Evolutionary conservation across 2,113 vertebrate genomes (phyloP), one percentile per base, ranked within the genome.

Genomic region (Dolichallabes microphthalmus): DNA sequence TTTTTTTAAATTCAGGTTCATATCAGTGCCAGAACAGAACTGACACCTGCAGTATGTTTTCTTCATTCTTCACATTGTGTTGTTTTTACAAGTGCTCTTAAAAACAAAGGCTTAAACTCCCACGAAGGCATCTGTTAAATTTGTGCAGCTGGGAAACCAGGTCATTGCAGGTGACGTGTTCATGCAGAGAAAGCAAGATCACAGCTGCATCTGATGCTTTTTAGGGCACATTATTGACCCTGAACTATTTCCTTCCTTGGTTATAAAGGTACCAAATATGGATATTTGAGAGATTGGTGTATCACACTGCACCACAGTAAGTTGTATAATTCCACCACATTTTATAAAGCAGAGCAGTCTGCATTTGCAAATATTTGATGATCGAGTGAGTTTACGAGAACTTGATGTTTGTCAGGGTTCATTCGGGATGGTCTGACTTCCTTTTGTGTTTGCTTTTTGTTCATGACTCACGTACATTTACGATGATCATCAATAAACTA

Each of bases 151-250:
- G 89, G 35, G 87, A 82, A 82, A 80, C 77, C 66, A 86, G 53
- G 61, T 74, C 61, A 68, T 77, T 39, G 80, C 89, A 87, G 90
- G 87, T 90, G 89, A 85, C 71, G 63, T 27, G 53, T 80, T 84
- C 83, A 86, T 74, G 87, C 85, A 14, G 76, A 78, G 78, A 83
- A 86, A 83, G 88, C 82, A 80, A 78, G 89, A 92, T 91, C 88
- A 91, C 86, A 90, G 87, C 85, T 89, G 87, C 90, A 91, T 90
- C 89, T 92, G 91, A 86, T 19, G 64, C 75, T 87, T 92, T 93
- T 92, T 60, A 8, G 53, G 68, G 88, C 83, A 60, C 86, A 32
- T 83, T 80, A 90, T 76, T 86, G n/a, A 88, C 88, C 73, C 88
- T 55, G 50, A 91, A 90, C 82, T 61, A 84, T 82, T 85, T 12